phyloP scores from a whole-genome alignment of 2,888 invertebrate species.

The Podabrus alpinus region DNA sequence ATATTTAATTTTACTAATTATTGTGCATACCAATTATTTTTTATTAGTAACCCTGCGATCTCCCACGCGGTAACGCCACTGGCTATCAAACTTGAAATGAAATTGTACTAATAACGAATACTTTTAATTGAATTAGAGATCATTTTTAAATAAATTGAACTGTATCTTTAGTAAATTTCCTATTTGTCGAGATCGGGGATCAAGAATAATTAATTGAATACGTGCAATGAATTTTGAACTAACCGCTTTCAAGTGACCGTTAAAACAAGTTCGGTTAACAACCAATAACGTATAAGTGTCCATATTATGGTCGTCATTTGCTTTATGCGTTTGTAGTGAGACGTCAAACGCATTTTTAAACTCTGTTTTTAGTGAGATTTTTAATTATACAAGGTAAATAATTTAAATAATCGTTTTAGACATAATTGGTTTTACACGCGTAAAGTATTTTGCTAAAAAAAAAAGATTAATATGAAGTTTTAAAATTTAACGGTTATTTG shows the following conservation, averaged over 20 bases:
- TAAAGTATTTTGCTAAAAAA: neutral
- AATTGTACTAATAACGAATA: neutral
- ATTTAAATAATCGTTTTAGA: conserved; percentile 10
- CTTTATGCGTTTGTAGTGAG: neutral
- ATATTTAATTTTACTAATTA: too few species aligned
- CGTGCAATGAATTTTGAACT: neutral
- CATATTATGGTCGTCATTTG: conserved; percentile 4
- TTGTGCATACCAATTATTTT: too few species aligned
- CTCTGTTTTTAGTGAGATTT: neutral
- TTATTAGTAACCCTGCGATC: too few species aligned
- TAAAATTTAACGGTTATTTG: neutral
- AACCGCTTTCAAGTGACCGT: conserved; percentile 16
- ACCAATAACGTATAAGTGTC: neutral
- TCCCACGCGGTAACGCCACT: too few species aligned
- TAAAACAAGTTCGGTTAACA: conserved; percentile 1
- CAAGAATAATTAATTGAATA: neutral
- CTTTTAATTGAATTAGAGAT: neutral
- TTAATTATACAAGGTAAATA: conserved; percentile 1
- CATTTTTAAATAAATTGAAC: neutral
- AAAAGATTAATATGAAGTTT: neutral
- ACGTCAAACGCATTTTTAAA: conserved; percentile 1
- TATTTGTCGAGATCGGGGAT: neutral
- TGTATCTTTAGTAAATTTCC: neutral
- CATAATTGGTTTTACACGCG: neutral
- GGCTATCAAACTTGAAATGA: too few species aligned